These are phyloP conservation scores for Ceratotherium simum DNA, from an alignment of 2,113 vertebrate genomes.

Conservation along the genomic window DNA sequence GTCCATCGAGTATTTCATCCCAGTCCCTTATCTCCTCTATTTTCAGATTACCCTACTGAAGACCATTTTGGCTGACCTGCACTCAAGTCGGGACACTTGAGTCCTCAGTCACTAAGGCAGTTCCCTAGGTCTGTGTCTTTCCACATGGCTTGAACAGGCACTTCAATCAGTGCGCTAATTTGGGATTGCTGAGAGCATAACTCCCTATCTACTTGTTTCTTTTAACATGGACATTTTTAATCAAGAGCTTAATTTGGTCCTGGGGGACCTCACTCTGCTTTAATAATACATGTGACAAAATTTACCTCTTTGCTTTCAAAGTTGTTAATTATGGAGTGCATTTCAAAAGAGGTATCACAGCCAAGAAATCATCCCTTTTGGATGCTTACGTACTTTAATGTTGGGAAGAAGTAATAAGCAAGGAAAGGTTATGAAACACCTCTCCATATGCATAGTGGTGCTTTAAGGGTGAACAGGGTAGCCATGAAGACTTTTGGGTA, in stretches of 20 bases:
- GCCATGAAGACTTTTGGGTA: neutral
- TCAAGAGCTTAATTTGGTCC: constrained; percentile 86
- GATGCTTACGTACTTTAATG: constrained; percentile 68
- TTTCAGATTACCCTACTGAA: neutral
- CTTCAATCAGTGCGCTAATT: constrained; percentile 81
- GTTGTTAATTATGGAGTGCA: constrained; percentile 82
- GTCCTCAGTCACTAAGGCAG: neutral
- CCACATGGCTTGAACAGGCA: constrained; percentile 26
- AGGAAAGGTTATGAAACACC: constrained; percentile 65
- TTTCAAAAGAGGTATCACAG: constrained; percentile 80
- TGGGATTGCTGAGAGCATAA: constrained; percentile 75
- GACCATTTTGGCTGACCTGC: neutral
- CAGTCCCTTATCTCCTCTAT: neutral
- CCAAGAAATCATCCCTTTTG: constrained; percentile 73
- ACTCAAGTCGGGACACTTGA: neutral
- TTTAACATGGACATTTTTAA: constrained; percentile 83
- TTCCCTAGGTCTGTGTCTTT: neutral
- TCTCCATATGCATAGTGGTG: constrained; percentile 59
- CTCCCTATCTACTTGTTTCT: constrained; percentile 80
- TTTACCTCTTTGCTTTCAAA: constrained; percentile 83
- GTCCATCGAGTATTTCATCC: neutral
- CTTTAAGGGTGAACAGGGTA: constrained; percentile 14
- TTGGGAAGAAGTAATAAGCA: constrained; percentile 15
- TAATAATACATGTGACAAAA: constrained; percentile 87
- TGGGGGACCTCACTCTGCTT: constrained; percentile 82